Evolutionary conservation across 2,888 invertebrate species (phyloP).

Genomic region (Drosophila nr. perissopoda): DNA sequence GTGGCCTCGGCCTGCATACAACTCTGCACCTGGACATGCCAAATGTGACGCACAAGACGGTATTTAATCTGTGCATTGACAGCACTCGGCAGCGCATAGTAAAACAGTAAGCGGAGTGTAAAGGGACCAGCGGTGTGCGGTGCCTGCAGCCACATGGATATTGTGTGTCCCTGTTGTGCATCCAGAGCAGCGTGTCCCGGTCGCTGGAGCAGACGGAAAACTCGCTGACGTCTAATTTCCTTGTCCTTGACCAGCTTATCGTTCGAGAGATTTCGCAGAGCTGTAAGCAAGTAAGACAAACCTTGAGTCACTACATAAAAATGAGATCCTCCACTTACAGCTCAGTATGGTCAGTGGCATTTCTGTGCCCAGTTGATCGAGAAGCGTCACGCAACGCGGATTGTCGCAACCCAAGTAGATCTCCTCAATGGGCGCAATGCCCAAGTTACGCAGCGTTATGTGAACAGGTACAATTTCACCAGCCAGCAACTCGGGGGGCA

Average conservation of each 20-base stretch:
- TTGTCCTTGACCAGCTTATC: constrained; percentile 84
- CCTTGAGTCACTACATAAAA: neutral
- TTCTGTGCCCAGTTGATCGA: constrained; percentile 79
- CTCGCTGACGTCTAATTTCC: constrained; percentile 84
- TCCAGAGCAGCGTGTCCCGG: constrained; percentile 67
- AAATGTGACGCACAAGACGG: constrained; percentile 88
- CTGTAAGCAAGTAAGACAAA: constrained; percentile 44
- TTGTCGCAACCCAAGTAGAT: constrained; percentile 86
- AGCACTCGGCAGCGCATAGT: constrained; percentile 87
- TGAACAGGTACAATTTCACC: constrained; percentile 89
- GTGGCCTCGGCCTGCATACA: constrained; percentile 87
- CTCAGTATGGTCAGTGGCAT: constrained; percentile 83
- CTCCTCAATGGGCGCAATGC: constrained; percentile 87
- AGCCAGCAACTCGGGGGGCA: constrained; percentile 88
- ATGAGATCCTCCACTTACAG: constrained; percentile 69
- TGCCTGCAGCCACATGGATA: constrained; percentile 89
- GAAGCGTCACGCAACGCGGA: constrained; percentile 83
- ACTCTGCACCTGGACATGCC: constrained; percentile 88
- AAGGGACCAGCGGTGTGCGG: constrained; percentile 88
- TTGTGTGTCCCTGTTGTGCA: constrained; percentile 81
- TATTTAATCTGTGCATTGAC: constrained; percentile 83
- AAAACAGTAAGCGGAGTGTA: constrained; percentile 89
- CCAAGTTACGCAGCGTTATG: constrained; percentile 88
- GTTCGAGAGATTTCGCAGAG: constrained; percentile 82
- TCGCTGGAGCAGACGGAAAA: constrained; percentile 80